Evolutionary conservation across 2,797 vertebrate species (phyloP).

Genomic region (Eulemur albifrons): DNA sequence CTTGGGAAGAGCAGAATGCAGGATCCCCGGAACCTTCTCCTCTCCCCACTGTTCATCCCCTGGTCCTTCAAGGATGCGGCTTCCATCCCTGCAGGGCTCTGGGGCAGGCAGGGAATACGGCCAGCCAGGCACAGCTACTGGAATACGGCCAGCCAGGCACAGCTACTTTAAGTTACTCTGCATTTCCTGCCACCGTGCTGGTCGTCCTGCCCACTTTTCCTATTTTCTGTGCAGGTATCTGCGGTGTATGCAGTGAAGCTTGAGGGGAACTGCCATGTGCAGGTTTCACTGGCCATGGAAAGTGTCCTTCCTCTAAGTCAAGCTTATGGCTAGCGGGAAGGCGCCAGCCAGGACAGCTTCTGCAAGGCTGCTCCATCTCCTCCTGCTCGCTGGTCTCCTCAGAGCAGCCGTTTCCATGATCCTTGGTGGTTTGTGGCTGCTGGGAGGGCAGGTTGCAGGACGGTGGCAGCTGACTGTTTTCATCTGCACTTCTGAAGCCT

Average conservation of each 20-base stretch:
- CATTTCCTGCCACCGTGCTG: not conserved
- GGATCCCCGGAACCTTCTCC: not conserved
- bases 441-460: not conserved
- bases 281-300: not conserved
- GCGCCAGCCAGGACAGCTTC: not conserved
- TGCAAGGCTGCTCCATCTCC: not conserved
- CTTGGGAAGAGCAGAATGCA: not conserved
- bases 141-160: too few species aligned
- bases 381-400: not conserved
- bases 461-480: not conserved
- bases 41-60: not conserved
- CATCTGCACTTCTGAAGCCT: not conserved
- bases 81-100: not conserved
- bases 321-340: not conserved
- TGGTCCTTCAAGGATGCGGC: not conserved
- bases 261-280: not conserved
- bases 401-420: not conserved
- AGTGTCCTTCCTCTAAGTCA: slow-evolving; percentile 16
- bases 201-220: not conserved
- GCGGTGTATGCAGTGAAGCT: not conserved
- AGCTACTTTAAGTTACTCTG: not conserved
- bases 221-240: not conserved
- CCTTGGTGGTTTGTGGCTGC: not conserved
- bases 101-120: not conserved
- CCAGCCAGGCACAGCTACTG: not conserved